Percentiles rank a stretch among this genome's conserved stretches.
Conservation (phyloP, 2,888 invertebrate species). For the Eupithecia subumbrata region DNA sequence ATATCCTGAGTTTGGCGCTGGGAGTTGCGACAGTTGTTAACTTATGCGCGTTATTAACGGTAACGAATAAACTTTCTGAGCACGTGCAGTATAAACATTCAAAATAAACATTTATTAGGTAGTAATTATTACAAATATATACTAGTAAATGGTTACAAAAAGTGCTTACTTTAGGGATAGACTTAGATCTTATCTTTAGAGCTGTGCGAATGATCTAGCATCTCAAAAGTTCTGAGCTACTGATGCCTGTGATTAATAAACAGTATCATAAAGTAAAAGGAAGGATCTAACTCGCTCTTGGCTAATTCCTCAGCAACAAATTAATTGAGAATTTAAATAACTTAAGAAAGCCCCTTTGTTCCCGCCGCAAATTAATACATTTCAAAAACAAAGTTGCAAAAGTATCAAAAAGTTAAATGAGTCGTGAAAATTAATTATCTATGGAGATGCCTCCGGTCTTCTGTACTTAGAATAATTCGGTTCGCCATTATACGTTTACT, state of each 20-base stretch:
- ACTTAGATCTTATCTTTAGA: too few relatives aligned
- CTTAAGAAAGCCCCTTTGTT: conserved; percentile 21
- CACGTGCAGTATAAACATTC: too few relatives aligned
- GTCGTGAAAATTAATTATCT: conserved; percentile 42
- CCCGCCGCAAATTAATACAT: conserved; percentile 22
- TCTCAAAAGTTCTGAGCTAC: not conserved
- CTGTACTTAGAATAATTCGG: conserved; percentile 7
- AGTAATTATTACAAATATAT: too few relatives aligned
- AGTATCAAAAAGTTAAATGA: conserved; percentile 45
- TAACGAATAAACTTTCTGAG: too few relatives aligned
- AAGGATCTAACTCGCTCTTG: not conserved
- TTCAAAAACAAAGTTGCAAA: conserved; percentile 35
- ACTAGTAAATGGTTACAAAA: too few relatives aligned
- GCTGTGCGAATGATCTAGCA: not conserved
- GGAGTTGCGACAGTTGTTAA: too few relatives aligned
- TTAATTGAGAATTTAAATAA: conserved; percentile 33
- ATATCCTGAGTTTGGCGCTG: too few relatives aligned
- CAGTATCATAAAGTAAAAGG: not conserved
- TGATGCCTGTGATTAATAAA: not conserved
- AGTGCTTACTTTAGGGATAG: too few relatives aligned
- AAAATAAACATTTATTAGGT: too few relatives aligned
- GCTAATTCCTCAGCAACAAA: conserved; percentile 7
- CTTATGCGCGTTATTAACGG: too few relatives aligned
- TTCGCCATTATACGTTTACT: conserved; percentile 4
- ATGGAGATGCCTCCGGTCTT: conserved; percentile 11